Base-by-base conservation (phyloP, 2,113 vertebrate species). In the Brienomyrus brachyistius region DNA sequence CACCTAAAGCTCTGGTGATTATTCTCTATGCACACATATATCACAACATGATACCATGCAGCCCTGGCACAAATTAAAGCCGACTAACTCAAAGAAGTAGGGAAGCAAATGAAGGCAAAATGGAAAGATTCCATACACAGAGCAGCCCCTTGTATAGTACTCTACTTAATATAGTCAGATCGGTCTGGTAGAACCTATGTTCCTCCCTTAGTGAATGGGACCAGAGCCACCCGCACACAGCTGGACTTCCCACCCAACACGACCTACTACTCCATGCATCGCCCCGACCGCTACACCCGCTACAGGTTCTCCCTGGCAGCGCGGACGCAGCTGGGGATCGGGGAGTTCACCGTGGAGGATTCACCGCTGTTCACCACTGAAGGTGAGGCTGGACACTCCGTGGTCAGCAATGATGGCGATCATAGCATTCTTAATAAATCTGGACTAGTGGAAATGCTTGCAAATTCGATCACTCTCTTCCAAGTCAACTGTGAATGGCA, bases 211-310 rank as follows among this genome's bases (percentile, higher is more conserved):
- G 98, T 99, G 94, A 99, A 99, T 0, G 96, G 97, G 48, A 96
- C 96, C 92, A 95, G 96, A 90, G 92, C 92, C 82, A 97, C 97
- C 84, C 95, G 96, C 92, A 91, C 93, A 90, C 91, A 94, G 90
- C 91, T 96, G 23, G 97, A 95, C 93, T 95, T 99, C 90, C 96
- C 95, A 88, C 96, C 97, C 84, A 99, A 99, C 52, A 95, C 96
- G 91, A 98, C 98, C 7, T 97, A 94, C 91, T 99, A 97, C 96
- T 97, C 96, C 0, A 21, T 99, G 90, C 96, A 96, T 27, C 96
- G 98, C 91, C 96, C 94, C 0, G 98, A 99, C 93, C 97, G 98
- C 21, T 97, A 98, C 93, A 98, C 98, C 0, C 97, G 97, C 43
- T 99, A 99, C 84, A 96, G 96, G 91, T 98, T 99, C 92, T 94